Evolutionary conservation across 2,113 vertebrate genomes (phyloP).

Genomic region (Regulus satrapa): DNA sequence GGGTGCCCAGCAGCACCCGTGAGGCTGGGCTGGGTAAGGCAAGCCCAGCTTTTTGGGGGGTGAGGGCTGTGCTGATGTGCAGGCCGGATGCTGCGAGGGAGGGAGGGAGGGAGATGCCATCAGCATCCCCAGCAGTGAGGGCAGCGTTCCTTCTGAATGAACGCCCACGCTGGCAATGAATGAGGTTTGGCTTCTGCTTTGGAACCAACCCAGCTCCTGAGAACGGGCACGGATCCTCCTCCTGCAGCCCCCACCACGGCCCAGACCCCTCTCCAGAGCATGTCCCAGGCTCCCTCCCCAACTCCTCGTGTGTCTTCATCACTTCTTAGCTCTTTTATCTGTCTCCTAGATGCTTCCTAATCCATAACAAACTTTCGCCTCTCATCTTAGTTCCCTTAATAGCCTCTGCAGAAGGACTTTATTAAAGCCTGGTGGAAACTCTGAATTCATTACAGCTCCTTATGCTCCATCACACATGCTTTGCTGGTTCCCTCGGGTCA

Average conservation of each 20-base stretch:
- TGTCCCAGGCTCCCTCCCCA: neutral
- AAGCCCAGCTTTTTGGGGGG: neutral
- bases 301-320: fast-evolving
- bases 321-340: neutral
- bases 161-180: neutral
- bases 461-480: neutral
- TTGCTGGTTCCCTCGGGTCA: neutral
- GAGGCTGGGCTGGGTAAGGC: neutral
- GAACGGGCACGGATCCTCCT: fast-evolving
- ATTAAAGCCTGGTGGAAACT: neutral
- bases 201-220: neutral
- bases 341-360: neutral
- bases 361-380: neutral
- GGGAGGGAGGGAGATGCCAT: neutral
- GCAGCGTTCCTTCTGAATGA: neutral
- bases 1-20: neutral
- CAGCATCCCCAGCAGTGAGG: neutral
- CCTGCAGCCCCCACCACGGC: fast-evolving
- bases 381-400: neutral
- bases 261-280: neutral
- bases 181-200: neutral
- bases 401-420: slow-evolving; percentile 8
- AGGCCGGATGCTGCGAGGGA: neutral
- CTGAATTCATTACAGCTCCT: neutral
- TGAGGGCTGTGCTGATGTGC: fast-evolving